These are phyloP conservation scores for Fregata magnificens DNA, from an alignment of 2,113 vertebrate species.

Conservation along the genomic window DNA sequence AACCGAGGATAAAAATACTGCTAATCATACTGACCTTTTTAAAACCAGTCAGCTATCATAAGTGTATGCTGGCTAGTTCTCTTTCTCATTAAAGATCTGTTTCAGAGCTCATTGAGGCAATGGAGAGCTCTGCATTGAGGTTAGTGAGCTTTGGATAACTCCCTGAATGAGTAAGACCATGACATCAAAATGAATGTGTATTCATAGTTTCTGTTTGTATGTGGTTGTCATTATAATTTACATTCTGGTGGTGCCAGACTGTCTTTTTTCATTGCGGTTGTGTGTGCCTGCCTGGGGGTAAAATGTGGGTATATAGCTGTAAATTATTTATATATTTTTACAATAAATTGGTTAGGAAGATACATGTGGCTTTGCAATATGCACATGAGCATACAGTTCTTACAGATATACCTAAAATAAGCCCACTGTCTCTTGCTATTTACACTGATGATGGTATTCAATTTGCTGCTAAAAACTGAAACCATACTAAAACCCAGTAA, in stretches of 20 bases:
- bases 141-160: not conserved
- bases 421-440: not conserved
- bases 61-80: not conserved
- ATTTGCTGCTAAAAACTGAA: not conserved
- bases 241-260: not conserved
- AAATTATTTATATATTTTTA: not conserved
- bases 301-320: not conserved
- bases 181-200: not conserved
- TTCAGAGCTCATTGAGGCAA: not conserved
- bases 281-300: not conserved
- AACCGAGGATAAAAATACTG: not conserved
- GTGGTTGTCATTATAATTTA: not conserved
- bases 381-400: not conserved
- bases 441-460: not conserved
- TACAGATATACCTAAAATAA: not conserved
- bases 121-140: not conserved
- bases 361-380: fast-evolving
- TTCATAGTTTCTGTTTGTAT: not conserved
- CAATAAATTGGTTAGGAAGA: not conserved
- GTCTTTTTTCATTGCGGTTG: not conserved
- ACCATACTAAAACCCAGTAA: not conserved
- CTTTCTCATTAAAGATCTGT: not conserved
- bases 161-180: not conserved
- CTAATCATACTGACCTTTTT: not conserved
- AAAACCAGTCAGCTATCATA: not conserved